Conservation (phyloP, 2,888 invertebrate genomes). For the Bombyx huttoni region DNA sequence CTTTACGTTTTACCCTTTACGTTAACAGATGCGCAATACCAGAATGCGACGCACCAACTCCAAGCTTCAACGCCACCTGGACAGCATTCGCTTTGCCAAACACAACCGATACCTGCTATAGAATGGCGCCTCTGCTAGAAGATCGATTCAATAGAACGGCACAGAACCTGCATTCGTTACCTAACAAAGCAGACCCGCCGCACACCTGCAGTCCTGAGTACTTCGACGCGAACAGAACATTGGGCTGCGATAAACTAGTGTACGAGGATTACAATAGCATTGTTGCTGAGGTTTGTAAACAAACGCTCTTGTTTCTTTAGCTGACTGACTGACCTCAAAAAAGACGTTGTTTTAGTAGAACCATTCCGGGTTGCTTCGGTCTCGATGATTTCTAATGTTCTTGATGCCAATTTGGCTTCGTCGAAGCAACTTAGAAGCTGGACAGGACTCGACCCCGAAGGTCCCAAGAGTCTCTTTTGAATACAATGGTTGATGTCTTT, state of each 20-base stretch:
- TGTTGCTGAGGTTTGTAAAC: constrained; percentile 73
- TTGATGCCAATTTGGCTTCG: no score
- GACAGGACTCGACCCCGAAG: no score
- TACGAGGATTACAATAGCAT: constrained; percentile 76
- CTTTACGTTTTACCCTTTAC: no score
- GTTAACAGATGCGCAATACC: constrained; percentile 43
- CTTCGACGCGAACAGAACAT: constrained; percentile 22
- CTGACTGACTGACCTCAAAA: background rate
- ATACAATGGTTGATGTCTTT: no score
- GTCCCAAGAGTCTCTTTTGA: no score
- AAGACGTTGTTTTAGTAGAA: background rate
- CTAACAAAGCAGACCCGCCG: background rate
- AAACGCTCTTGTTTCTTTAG: background rate
- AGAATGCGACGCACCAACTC: constrained; percentile 36
- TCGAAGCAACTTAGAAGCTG: no score
- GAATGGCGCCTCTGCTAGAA: constrained; percentile 19
- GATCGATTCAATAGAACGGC: constrained; percentile 5
- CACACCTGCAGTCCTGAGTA: constrained; percentile 47
- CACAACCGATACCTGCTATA: constrained; percentile 47
- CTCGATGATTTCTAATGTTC: no score
- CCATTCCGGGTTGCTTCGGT: background rate
- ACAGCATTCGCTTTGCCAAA: constrained; percentile 44
- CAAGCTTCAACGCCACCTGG: constrained; percentile 57
- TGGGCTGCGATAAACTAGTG: constrained; percentile 66
- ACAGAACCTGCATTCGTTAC: constrained; percentile 7